A percentile compares a stretch with the other conserved stretches of the same genome.
Evolutionary conservation across 2,797 vertebrate species (phyloP).

Genomic region (Eleutherodactylus coqui): DNA sequence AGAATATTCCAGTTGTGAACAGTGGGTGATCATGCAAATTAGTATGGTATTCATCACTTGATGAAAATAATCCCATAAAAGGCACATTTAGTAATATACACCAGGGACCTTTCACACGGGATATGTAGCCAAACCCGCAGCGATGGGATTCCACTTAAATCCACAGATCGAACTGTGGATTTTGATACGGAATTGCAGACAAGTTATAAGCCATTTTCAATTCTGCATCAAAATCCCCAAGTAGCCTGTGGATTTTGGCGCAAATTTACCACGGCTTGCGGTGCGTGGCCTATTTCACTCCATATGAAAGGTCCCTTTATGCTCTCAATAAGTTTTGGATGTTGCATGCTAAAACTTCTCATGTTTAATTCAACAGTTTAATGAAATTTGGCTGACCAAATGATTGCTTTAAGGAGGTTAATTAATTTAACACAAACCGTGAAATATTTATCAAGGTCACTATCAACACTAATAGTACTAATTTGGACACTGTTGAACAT

Average conservation of each 20-base stretch:
- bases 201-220: too few relatives aligned
- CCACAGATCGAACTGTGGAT: too few relatives aligned
- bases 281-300: too few relatives aligned
- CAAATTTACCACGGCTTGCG: too few relatives aligned
- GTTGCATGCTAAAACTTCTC: slow-evolving; percentile 21
- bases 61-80: not conserved
- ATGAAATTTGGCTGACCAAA: slow-evolving; percentile 33
- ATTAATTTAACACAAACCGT: slow-evolving; percentile 46
- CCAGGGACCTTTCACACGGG: too few relatives aligned
- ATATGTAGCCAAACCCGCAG: too few relatives aligned
- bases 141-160: too few relatives aligned
- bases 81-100: not conserved
- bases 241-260: too few relatives aligned
- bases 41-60: not conserved
- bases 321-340: not conserved
- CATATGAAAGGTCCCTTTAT: too few relatives aligned
- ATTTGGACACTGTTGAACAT: slow-evolving; percentile 37
- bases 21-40: not conserved
- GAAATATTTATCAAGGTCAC: slow-evolving; percentile 51
- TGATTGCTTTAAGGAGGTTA: slow-evolving; percentile 48
- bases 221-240: too few relatives aligned
- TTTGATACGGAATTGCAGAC: too few relatives aligned
- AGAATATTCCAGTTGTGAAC: not conserved
- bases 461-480: slow-evolving; percentile 51
- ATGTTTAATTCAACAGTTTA: slow-evolving; percentile 38